These are phyloP conservation scores for Lasiommata megera DNA, from an alignment of 2,888 invertebrate species.

Conservation along the genomic window DNA sequence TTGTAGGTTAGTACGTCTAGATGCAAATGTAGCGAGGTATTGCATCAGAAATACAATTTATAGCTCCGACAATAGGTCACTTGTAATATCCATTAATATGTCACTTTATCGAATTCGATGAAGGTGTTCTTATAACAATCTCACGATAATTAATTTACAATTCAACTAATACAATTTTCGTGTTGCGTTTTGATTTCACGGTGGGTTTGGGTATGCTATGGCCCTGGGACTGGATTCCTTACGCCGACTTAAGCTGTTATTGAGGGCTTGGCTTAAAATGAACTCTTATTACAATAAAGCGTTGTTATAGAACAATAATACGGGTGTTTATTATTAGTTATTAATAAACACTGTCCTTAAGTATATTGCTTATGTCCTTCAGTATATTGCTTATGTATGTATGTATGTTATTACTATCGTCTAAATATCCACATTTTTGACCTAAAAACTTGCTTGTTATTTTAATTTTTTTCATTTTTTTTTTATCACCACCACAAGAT, in stretches of 20 bases:
- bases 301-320: not conserved
- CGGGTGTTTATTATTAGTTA: too few species aligned
- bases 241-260: not conserved
- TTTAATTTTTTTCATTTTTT: too few species aligned
- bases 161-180: not conserved
- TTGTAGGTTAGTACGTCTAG: slow-evolving; percentile 7
- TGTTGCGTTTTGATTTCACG: not conserved
- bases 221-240: not conserved
- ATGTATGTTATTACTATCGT: too few species aligned
- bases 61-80: slow-evolving; percentile 19
- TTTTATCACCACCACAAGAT: too few species aligned
- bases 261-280: not conserved
- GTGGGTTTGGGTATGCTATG: not conserved
- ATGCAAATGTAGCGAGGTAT: slow-evolving; percentile 10
- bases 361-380: too few species aligned
- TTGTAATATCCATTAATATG: slow-evolving; percentile 20
- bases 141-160: not conserved
- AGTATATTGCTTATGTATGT: too few species aligned
- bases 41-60: slow-evolving; percentile 21
- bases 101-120: slow-evolving; percentile 24
- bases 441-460: too few species aligned
- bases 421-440: too few species aligned
- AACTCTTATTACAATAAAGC: not conserved
- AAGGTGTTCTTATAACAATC: slow-evolving; percentile 18
- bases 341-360: not conserved